These are phyloP conservation scores for Trachythela sp. DNA, from an alignment of 64 coral and sea anemone genomes.

Conservation along the genomic window DNA sequence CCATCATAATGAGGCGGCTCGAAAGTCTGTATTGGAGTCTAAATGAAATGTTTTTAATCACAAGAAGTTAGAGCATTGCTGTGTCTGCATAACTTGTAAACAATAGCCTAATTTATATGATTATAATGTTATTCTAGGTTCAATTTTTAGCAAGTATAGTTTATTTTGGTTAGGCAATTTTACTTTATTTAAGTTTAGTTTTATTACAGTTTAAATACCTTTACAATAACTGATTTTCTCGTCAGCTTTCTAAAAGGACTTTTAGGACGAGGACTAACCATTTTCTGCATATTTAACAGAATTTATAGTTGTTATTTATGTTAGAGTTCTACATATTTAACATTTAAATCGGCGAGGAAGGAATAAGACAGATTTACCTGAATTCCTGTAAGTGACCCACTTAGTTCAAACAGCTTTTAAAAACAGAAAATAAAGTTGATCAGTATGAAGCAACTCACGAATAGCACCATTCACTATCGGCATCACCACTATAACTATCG, in stretches of 20 bases:
- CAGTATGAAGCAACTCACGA: not conserved
- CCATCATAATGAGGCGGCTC: conserved; percentile 99
- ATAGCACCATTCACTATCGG: not conserved
- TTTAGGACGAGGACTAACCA: not conserved
- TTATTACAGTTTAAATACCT: not conserved
- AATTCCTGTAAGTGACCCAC: conserved; percentile 68
- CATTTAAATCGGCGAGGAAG: not conserved
- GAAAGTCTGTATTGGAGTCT: conserved; percentile 76
- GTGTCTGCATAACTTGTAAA: not conserved
- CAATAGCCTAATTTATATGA: too few relatives aligned
- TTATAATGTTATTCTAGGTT: too few relatives aligned
- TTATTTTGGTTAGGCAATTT: too few relatives aligned
- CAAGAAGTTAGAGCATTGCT: not conserved
- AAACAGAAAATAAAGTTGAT: not conserved
- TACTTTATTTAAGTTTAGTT: not conserved
- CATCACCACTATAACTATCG: not conserved
- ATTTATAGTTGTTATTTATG: not conserved
- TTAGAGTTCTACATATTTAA: not conserved
- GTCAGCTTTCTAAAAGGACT: not conserved
- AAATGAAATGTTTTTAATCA: not conserved
- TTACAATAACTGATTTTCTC: not conserved
- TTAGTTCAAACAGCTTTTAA: conserved; percentile 74
- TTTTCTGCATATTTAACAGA: not conserved
- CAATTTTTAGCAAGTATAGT: too few relatives aligned
- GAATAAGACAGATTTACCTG: conserved; percentile 47